A percentile compares a stretch with the other conserved stretches of the same genome.
Evolutionary conservation across 2,888 invertebrate genomes (phyloP).

Genomic region (Sinodicranocentrus sp.): DNA sequence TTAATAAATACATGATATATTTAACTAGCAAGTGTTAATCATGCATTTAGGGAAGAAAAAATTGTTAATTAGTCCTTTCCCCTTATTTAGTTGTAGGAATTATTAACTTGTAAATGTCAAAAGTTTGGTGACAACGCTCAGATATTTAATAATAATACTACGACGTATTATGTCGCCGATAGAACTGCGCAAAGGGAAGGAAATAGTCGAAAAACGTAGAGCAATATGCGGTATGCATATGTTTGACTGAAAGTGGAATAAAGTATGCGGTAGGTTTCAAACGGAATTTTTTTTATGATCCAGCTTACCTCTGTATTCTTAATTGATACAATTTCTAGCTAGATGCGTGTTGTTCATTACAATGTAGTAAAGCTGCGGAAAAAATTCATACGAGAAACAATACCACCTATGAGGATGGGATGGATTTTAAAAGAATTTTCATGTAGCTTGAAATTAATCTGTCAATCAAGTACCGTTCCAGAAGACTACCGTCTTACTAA

Average conservation of each 20-base stretch:
- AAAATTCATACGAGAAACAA: too few relatives aligned
- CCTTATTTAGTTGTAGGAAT: too few relatives aligned
- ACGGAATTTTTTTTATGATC: neutral
- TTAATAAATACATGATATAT: neutral
- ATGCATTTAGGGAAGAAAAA: neutral
- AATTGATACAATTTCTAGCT: neutral
- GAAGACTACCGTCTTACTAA: neutral
- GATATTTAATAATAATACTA: too few relatives aligned
- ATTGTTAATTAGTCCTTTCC: too few relatives aligned
- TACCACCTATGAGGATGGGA: too few relatives aligned
- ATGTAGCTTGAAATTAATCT: constrained; percentile 55
- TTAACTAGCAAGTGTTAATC: constrained; percentile 43
- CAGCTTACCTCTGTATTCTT: neutral
- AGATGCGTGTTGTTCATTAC: too few relatives aligned
- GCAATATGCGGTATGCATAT: neutral
- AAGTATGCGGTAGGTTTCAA: constrained; percentile 9
- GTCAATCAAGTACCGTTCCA: constrained; percentile 61
- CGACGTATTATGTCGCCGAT: too few relatives aligned
- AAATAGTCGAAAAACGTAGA: too few relatives aligned
- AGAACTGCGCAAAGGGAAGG: too few relatives aligned
- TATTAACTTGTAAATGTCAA: too few relatives aligned
- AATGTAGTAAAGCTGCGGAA: neutral
- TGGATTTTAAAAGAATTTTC: neutral
- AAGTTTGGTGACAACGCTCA: too few relatives aligned
- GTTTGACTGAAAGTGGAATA: too few relatives aligned